A percentile compares a stretch with the other conserved stretches of the same genome.
phyloP scores from a whole-genome alignment of 2,888 invertebrate species.

The Cacoxenus indagator region DNA sequence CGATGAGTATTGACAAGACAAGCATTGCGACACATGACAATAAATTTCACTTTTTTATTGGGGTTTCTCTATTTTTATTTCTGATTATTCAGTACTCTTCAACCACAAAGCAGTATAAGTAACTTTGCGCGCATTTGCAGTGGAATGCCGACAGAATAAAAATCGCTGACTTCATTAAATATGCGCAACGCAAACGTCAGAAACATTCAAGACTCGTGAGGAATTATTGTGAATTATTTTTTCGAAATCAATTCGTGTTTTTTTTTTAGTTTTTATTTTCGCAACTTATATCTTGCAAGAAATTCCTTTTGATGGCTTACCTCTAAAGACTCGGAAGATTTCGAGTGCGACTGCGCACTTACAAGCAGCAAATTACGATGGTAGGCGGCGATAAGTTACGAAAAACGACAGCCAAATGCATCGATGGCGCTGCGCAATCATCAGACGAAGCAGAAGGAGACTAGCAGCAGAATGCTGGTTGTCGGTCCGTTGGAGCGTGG shows the following conservation, averaged over 20 bases:
- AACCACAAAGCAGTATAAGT: conserved; percentile 29
- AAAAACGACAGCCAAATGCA: conserved; percentile 31
- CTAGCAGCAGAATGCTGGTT: conserved; percentile 26
- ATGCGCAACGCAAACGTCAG: conserved; percentile 31
- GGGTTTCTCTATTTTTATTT: not conserved
- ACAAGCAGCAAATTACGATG: conserved; percentile 42
- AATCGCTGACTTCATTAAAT: conserved; percentile 31
- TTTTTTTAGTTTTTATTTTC: not conserved
- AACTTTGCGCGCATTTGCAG: not conserved
- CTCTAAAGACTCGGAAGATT: conserved; percentile 26
- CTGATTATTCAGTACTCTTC: not conserved
- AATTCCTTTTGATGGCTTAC: conserved; percentile 44
- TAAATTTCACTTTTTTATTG: conserved; percentile 12
- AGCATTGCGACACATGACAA: not conserved
- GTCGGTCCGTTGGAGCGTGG: not conserved
- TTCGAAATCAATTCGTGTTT: not conserved
- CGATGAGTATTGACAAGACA: not conserved
- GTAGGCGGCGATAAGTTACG: conserved; percentile 60
- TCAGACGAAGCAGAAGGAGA: conserved; percentile 34
- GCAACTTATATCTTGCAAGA: conserved; percentile 27
- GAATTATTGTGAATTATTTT: conserved; percentile 19
- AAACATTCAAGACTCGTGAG: conserved; percentile 25
- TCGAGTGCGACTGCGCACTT: no score
- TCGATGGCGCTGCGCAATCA: conserved; percentile 38
- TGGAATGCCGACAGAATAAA: not conserved